Base-by-base conservation (phyloP, 1,140 invertebrate species). In the Bombus vancouverensis region DNA sequence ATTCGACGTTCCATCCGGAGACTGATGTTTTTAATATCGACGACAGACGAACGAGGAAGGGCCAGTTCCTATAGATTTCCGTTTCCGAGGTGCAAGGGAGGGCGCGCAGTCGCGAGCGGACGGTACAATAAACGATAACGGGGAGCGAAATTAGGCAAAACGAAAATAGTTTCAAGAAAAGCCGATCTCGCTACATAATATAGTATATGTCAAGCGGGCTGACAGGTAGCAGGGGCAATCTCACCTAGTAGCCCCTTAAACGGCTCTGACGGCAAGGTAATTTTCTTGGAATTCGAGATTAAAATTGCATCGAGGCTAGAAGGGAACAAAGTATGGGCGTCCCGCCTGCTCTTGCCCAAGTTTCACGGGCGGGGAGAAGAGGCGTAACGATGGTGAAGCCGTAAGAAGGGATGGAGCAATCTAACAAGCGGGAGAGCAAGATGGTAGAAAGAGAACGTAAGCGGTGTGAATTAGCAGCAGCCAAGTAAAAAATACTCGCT, bases 251-350 rank as follows among this genome's bases (percentile, higher is more conserved):
- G 92, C 92, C 92, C 90, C 92, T 94, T 94, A 95, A 95, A 90
- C 88, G 91, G 93, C 83, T 94, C 93, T 94, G 94, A 95, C 93
- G 93, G 93, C 88, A 92, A 94, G 93, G 93, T 95, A 95, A 95
- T 95, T 95, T 95, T 94, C 94, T 93, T 86, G 93, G 92, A 95
- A 95, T 95, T 94, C 93, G 91, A 94, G 94, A 95, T 95, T 95
- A 95, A 95, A 95, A 95, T 95, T 95, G 94, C 93, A 94, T 94
- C 89, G 88, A 91, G 75, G 71, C 37, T 76, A 80, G 82, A 76
- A 87, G 85, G 90, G 93, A 94, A 94, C 92, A 93, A 93, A 93
- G 93, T 92, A 89, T 89, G 88, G 91, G n/a, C 32, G n/a, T 88
- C 34, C 75, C 81, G 84, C 82, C 84, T 83, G 88, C 78, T 84